A percentile compares a stretch with the other conserved stretches of the same genome.
phyloP scores from a whole-genome alignment of 2,113 vertebrate species.

The Ictidomys tridecemlineatus region DNA sequence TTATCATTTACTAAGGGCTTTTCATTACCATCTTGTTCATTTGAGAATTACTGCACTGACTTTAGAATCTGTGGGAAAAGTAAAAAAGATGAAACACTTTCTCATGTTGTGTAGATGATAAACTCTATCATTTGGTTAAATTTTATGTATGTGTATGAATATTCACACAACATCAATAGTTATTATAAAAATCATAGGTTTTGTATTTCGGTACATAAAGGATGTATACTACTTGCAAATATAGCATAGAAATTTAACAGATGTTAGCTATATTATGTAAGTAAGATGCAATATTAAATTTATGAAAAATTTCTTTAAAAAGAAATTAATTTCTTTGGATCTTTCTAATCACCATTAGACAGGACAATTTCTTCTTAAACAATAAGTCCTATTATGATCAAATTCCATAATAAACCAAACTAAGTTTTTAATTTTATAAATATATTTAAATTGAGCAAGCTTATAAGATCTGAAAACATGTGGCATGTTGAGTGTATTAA shows the following conservation, averaged over 20 bases:
- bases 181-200: neutral
- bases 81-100: neutral
- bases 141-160: neutral
- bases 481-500: neutral
- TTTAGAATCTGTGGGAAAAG: neutral
- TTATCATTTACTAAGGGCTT: neutral
- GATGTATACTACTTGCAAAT: neutral
- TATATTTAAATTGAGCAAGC: neutral
- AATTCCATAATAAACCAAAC: constrained; percentile 28
- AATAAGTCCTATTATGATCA: neutral
- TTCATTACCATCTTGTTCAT: neutral
- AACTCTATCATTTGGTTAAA: neutral
- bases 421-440: neutral
- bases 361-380: neutral
- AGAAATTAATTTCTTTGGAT: neutral
- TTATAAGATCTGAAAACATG: neutral
- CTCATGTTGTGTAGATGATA: neutral
- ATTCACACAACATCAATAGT: neutral
- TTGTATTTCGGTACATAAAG: neutral
- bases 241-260: neutral
- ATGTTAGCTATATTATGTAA: neutral
- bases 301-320: neutral
- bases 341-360: neutral
- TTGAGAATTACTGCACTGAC: neutral
- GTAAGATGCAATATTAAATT: neutral